Percentiles rank a stretch among this genome's conserved stretches.
Conservation (phyloP, 1,140 invertebrate genomes). For the Zaprionus camerounensis region DNA sequence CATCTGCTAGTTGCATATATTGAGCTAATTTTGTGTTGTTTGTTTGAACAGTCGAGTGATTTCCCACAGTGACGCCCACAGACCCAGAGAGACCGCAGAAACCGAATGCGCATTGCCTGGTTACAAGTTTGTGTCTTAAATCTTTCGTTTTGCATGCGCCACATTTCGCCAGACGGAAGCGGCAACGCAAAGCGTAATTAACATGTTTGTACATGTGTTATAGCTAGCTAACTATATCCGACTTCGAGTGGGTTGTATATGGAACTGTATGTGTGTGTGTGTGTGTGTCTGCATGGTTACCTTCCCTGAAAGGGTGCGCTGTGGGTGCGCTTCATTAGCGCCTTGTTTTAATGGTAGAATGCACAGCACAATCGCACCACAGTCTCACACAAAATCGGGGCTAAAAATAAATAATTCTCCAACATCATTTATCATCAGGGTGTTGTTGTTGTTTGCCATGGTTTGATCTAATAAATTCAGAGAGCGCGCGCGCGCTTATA, state of each 20-base stretch:
- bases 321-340: constrained; percentile 50
- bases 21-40: neutral
- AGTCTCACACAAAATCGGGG: constrained; percentile 8
- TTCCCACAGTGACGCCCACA: constrained; percentile 32
- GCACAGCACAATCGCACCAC: constrained; percentile 3
- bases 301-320: constrained; percentile 41
- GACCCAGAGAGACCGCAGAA: constrained; percentile 37
- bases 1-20: neutral
- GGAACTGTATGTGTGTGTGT: neutral
- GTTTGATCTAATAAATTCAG: constrained; percentile 56
- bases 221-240: constrained; percentile 10
- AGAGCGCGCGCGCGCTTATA: constrained; percentile 45
- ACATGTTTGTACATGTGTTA: constrained; percentile 43
- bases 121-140: constrained; percentile 48
- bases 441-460: constrained; percentile 7
- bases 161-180: constrained; percentile 48
- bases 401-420: constrained; percentile 19
- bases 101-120: constrained; percentile 22
- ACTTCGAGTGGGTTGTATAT: constrained; percentile 25
- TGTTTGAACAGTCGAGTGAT: constrained; percentile 10
- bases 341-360: constrained; percentile 39
- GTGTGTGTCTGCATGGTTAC: neutral
- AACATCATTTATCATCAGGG: constrained; percentile 65
- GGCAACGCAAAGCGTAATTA: constrained; percentile 42
- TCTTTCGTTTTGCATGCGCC: constrained; percentile 51